A percentile compares a stretch with the other conserved stretches of the same genome.
phyloP scores from a whole-genome alignment of 2,113 vertebrate genomes.

The Bos indicus region DNA sequence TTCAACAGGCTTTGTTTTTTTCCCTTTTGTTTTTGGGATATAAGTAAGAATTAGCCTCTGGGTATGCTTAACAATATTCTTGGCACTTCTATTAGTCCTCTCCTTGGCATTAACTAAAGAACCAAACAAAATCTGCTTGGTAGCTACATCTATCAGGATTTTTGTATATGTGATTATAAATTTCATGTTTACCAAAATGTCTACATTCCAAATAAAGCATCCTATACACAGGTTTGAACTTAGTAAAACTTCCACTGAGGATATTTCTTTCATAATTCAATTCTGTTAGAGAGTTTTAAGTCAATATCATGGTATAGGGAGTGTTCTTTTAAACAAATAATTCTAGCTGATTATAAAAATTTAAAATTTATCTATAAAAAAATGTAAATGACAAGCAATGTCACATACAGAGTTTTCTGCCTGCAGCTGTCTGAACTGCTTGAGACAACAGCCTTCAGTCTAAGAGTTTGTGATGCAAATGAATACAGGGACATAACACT shows the following conservation, averaged over 20 bases:
- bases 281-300: not conserved
- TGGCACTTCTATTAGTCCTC: not conserved
- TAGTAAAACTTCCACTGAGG: not conserved
- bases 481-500: not conserved
- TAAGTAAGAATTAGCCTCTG: not conserved
- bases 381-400: not conserved
- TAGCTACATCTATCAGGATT: not conserved
- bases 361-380: not conserved
- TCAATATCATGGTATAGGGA: not conserved
- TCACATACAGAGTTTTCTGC: constrained; percentile 5
- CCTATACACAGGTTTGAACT: not conserved
- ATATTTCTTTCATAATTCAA: not conserved
- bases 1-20: not conserved
- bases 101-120: not conserved
- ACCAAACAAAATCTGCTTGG: not conserved
- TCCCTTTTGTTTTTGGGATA: not conserved
- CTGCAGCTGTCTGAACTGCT: not conserved
- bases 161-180: not conserved
- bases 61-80: not conserved
- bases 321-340: not conserved
- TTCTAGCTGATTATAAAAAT: not conserved
- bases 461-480: constrained; percentile 16
- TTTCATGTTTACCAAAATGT: not conserved
- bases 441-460: not conserved
- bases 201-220: not conserved